Conservation (phyloP, 2,888 invertebrate species). For the Catocala nupta region DNA sequence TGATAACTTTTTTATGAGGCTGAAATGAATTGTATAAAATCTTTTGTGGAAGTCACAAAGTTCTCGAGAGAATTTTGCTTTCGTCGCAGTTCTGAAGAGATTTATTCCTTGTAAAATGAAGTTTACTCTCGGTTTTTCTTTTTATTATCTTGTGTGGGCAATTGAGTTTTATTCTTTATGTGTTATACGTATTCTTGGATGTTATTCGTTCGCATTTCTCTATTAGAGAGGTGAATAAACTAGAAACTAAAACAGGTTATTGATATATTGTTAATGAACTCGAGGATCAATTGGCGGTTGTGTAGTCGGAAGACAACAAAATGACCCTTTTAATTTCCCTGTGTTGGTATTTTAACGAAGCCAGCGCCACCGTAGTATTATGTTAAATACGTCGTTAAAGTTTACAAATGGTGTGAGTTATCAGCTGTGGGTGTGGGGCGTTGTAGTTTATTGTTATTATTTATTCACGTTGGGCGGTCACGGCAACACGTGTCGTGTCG, state of each 20-base stretch:
- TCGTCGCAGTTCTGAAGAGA: conserved; percentile 71
- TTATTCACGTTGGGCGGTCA: conserved; percentile 65
- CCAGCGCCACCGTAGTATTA: conserved; percentile 37
- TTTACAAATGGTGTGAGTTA: conserved; percentile 64
- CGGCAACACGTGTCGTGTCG: conserved; percentile 61
- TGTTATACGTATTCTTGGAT: conserved; percentile 22
- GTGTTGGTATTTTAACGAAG: conserved; percentile 45
- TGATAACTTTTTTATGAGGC: conserved; percentile 84
- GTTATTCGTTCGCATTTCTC: conserved; percentile 14
- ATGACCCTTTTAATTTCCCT: conserved; percentile 23
- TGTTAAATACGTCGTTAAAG: conserved; percentile 58
- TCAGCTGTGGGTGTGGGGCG: conserved; percentile 56
- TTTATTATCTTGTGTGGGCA: conserved; percentile 48
- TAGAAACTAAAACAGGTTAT: conserved; percentile 10
- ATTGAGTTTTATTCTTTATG: conserved; percentile 25
- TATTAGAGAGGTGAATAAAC: conserved; percentile 14
- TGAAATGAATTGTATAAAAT: conserved; percentile 84
- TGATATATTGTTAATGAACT: conserved; percentile 13
- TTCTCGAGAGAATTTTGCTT: conserved; percentile 76
- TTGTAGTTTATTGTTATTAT: conserved; percentile 65
- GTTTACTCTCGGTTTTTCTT: conserved; percentile 60
- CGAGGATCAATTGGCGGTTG: conserved; percentile 11
- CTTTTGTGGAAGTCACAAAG: conserved; percentile 81
- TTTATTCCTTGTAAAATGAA: conserved; percentile 75
- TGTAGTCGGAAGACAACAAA: conserved; percentile 15